Evolutionary conservation across 2,113 vertebrate species (phyloP).

Genomic region (Catharus fuscescens): DNA sequence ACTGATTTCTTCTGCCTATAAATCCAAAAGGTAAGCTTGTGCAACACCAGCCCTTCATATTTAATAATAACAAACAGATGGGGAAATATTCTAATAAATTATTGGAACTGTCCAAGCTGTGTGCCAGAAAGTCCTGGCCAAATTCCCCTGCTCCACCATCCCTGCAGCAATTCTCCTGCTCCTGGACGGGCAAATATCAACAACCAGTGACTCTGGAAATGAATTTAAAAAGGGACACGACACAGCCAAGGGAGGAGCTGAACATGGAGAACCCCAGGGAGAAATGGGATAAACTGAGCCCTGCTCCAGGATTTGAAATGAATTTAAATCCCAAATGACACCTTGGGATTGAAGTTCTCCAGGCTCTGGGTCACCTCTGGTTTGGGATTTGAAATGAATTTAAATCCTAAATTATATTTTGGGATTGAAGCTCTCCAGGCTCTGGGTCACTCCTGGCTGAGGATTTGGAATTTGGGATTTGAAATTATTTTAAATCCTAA

Average conservation of each 20-base stretch:
- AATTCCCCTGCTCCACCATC: neutral
- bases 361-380: fast-evolving
- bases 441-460: neutral
- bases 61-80: constrained; percentile 62
- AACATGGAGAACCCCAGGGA: neutral
- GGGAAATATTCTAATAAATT: constrained; percentile 52
- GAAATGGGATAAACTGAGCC: no score
- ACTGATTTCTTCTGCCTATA: constrained; percentile 1
- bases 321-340: no score
- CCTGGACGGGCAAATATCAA: fast-evolving
- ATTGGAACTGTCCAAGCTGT: constrained; percentile 14
- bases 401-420: neutral
- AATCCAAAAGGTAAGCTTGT: constrained; percentile 45
- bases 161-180: neutral
- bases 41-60: constrained; percentile 29
- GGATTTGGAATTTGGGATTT: no score
- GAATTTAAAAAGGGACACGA: neutral
- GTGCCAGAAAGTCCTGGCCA: constrained; percentile 31
- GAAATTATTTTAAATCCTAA: no score
- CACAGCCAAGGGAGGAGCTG: neutral
- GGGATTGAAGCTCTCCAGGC: neutral
- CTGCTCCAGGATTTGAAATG: no score
- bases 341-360: no score
- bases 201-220: neutral
- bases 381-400: neutral